Conservation (phyloP, 2,113 vertebrate genomes). For the Nettapus auritus region DNA sequence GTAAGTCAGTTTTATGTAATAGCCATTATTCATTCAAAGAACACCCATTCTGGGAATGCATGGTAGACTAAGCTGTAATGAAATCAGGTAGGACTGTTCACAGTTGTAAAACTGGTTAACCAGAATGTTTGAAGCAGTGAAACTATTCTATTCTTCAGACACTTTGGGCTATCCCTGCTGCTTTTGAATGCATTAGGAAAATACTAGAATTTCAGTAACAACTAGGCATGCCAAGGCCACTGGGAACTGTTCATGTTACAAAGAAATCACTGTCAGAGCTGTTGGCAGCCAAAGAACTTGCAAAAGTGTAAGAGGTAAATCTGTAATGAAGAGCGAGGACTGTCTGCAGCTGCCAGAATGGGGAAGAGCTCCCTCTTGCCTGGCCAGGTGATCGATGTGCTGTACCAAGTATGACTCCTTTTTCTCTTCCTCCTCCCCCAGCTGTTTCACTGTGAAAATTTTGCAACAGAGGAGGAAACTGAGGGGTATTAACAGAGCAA, state of each 20-base stretch:
- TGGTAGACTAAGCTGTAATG: neutral
- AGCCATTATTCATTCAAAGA: neutral
- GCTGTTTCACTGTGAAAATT: rapidly evolving
- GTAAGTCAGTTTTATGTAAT: neutral
- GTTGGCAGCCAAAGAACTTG: neutral
- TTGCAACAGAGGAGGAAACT: neutral
- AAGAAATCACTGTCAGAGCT: neutral
- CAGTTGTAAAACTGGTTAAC: neutral
- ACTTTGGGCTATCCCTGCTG: neutral
- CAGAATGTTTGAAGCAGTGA: neutral
- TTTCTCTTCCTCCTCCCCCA: neutral
- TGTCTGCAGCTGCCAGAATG: neutral
- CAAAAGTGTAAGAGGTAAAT: neutral
- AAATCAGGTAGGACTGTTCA: neutral
- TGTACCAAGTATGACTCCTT: neutral
- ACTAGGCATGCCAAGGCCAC: rapidly evolving
- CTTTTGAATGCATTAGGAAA: neutral
- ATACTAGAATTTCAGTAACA: neutral
- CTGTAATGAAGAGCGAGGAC: rapidly evolving
- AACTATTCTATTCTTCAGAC: neutral
- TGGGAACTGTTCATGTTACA: neutral
- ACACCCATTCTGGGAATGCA: neutral
- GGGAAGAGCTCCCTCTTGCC: neutral
- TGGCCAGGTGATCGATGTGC: neutral
- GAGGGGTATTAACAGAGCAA: neutral